Base-by-base conservation (phyloP, 2,113 vertebrate genomes). In the Tringa solitaria region DNA sequence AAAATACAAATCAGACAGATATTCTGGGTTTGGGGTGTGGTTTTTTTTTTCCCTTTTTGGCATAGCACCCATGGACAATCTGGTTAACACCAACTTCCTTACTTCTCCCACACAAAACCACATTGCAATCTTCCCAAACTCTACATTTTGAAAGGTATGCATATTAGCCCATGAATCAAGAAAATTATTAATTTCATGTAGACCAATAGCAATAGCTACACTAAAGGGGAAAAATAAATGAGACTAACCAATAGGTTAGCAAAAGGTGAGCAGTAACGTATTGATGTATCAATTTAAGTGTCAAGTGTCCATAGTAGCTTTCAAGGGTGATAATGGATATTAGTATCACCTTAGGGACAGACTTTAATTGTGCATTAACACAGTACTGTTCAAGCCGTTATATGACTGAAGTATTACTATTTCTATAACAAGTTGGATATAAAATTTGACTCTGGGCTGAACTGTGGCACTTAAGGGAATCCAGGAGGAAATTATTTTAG, bases 321-420 rank as follows among this genome's bases (percentile, higher is more conserved):
- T 89, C 89, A 94, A 93, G 63, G 54, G 46, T 85, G 46, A 84
- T 95, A 91, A 95, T 32, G 26, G 50, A 90, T 94, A 82, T 76
- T 51, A 96, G 35, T 59, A 80, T 48, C 77, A 78, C 65, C 65
- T 78, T 54, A 43, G 59, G 61, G 82, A 86, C 63, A 65, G 61
- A 64, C 80, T 95, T 93, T 93, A 94, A 90, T 95, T 87, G 63
- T 89, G 84, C 70, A 68, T 89, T 89, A 1, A 65, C 87, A 83
- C 50, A 87, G 50, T 18, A 13, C 46, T 67, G 33, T 72, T 94
- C 28, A 69, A 87, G 81, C 39, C 41, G 35, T 83, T 90, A 56
- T 18, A 63, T 56, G 33, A 60, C 90, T 84, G 46, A 83, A 74
- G 48, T 87, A 91, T 77, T 82, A 63, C 75, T 93, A 68, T 82